phyloP scores from a whole-genome alignment of 1,140 invertebrate genomes.

The Brachionus manjavacas region DNA sequence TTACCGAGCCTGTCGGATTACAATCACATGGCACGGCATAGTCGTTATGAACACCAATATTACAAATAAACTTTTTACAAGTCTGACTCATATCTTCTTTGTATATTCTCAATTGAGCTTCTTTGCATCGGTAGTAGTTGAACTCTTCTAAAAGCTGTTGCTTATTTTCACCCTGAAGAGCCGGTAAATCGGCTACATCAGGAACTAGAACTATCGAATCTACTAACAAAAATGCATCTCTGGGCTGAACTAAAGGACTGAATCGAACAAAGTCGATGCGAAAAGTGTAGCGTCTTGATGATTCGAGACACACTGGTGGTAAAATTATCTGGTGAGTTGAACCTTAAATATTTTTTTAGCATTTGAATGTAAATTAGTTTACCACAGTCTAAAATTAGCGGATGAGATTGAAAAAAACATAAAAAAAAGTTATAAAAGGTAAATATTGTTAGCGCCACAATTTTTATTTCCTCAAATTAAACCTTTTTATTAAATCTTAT shows the following conservation, averaged over 20 bases:
- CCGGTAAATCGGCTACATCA: slow-evolving; percentile 28
- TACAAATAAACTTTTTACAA: slow-evolving; percentile 53
- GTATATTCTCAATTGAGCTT: slow-evolving; percentile 23
- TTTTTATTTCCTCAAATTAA: no score
- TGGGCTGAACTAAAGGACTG: slow-evolving; percentile 64
- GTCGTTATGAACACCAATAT: slow-evolving; percentile 52
- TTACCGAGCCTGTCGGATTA: slow-evolving; percentile 80
- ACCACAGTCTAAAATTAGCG: no score
- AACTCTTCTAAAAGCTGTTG: slow-evolving; percentile 31
- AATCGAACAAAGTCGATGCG: slow-evolving; percentile 67
- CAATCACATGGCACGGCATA: slow-evolving; percentile 47
- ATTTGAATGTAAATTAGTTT: no score
- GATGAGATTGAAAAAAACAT: no score
- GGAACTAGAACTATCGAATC: slow-evolving; percentile 66
- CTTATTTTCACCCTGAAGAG: neutral
- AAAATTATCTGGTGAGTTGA: slow-evolving; percentile 68
- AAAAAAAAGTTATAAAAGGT: no score
- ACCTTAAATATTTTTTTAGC: slow-evolving; percentile 55
- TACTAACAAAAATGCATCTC: slow-evolving; percentile 72
- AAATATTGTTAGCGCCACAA: no score
- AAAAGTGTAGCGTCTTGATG: slow-evolving; percentile 78
- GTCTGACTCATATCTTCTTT: slow-evolving; percentile 46
- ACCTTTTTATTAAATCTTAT: no score
- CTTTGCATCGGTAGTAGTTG: slow-evolving; percentile 24
- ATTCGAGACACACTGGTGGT: slow-evolving; percentile 80